Conservation (phyloP, 2,113 vertebrate genomes). For the Hemichromis elongatus region DNA sequence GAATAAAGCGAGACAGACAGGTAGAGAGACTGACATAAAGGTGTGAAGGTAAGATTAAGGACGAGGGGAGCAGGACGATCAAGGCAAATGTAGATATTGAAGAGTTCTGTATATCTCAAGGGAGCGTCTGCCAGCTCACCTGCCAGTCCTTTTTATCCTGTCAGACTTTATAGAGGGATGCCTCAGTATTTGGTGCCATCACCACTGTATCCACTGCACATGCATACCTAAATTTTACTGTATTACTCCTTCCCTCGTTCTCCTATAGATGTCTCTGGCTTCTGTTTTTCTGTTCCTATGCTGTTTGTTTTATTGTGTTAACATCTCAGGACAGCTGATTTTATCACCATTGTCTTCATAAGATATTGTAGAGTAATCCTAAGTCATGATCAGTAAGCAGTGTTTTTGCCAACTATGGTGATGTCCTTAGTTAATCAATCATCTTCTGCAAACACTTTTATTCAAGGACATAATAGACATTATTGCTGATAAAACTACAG, state of each 20-base stretch:
- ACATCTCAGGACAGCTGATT: fast-evolving
- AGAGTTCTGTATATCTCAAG: conserved; percentile 1
- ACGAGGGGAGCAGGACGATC: neutral
- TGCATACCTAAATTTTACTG: neutral
- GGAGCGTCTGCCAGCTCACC: neutral
- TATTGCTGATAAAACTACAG: neutral
- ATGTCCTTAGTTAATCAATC: neutral
- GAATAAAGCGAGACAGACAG: neutral
- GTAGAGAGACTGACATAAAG: neutral
- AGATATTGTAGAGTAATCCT: neutral
- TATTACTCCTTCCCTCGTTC: neutral
- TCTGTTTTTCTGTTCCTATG: neutral
- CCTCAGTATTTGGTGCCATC: neutral
- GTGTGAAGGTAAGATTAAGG: neutral
- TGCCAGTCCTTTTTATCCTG: neutral
- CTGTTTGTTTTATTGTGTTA: neutral
- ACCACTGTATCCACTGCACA: neutral
- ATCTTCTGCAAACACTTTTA: neutral
- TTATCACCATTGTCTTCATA: neutral
- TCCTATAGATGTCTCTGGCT: neutral
- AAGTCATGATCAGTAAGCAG: neutral
- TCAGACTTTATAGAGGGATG: neutral
- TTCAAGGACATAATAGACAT: neutral
- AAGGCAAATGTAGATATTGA: conserved; percentile 12
- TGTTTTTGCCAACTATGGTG: neutral